A percentile compares a stretch with the other conserved stretches of the same genome.
Evolutionary conservation across 2,113 vertebrate genomes (phyloP).

Genomic region (Macquaria australasica): DNA sequence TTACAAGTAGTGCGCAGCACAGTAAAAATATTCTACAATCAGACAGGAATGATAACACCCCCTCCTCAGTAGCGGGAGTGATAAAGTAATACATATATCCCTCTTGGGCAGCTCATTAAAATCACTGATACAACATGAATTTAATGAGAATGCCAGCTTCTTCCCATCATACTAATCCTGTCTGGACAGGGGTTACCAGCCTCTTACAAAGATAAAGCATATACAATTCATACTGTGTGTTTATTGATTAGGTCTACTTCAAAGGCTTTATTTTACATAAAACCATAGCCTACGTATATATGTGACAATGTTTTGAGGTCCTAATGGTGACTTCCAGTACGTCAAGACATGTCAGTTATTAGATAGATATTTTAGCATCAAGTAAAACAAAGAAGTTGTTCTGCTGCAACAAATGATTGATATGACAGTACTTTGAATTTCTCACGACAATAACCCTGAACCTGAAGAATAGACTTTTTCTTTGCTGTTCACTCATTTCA

Average conservation of each 20-base stretch:
- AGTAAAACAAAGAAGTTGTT: neutral
- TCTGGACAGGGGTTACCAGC: neutral
- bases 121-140: constrained; percentile 3
- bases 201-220: neutral
- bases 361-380: neutral
- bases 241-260: neutral
- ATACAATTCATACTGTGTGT: neutral
- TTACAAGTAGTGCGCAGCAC: neutral
- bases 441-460: neutral
- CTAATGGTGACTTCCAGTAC: neutral
- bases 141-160: constrained; percentile 16
- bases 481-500: neutral
- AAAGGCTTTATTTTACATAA: neutral
- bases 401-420: neutral
- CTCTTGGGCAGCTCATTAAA: constrained; percentile 32
- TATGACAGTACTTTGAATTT: neutral
- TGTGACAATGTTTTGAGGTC: neutral
- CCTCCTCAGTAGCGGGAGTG: constrained; percentile 15
- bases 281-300: neutral
- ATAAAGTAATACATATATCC: constrained; percentile 27
- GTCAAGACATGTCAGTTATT: neutral
- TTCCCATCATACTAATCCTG: constrained; percentile 18
- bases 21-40: constrained; percentile 5
- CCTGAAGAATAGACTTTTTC: neutral
- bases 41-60: neutral